Conservation (phyloP, 2,113 vertebrate genomes). For the Hylia prasina region DNA sequence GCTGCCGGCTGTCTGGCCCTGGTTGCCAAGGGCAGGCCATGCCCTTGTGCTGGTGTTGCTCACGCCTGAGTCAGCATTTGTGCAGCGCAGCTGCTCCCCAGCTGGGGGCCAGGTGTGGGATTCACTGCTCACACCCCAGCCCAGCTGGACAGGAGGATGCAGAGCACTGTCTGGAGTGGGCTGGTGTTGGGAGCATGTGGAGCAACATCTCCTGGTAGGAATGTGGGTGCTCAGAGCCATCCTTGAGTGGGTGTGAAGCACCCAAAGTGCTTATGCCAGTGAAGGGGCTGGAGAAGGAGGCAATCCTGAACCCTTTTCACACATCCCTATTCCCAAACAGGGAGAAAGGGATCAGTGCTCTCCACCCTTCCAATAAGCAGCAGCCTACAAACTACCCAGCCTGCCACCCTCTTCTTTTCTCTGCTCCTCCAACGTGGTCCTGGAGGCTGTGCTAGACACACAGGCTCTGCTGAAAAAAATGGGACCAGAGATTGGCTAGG, state of each 20-base stretch:
- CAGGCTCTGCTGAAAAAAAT: background rate
- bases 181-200: background rate
- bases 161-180: background rate
- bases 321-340: background rate
- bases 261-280: background rate
- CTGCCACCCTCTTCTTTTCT: background rate
- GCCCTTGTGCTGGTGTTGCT: background rate
- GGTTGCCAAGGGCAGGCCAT: background rate
- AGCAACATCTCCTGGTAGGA: background rate
- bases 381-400: background rate
- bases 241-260: background rate
- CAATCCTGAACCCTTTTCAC: background rate
- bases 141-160: background rate
- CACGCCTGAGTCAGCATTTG: slow-evolving; percentile 10
- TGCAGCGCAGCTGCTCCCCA: background rate
- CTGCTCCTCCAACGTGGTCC: background rate
- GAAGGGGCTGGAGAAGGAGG: background rate
- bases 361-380: background rate
- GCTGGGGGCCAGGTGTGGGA: background rate
- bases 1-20: background rate
- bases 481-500: background rate
- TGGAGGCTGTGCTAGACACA: background rate
- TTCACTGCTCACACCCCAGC: background rate
- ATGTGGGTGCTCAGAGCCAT: background rate
- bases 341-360: background rate